Evolutionary conservation across 2,888 invertebrate species (phyloP).

Genomic region (Drosophila maculinotata): DNA sequence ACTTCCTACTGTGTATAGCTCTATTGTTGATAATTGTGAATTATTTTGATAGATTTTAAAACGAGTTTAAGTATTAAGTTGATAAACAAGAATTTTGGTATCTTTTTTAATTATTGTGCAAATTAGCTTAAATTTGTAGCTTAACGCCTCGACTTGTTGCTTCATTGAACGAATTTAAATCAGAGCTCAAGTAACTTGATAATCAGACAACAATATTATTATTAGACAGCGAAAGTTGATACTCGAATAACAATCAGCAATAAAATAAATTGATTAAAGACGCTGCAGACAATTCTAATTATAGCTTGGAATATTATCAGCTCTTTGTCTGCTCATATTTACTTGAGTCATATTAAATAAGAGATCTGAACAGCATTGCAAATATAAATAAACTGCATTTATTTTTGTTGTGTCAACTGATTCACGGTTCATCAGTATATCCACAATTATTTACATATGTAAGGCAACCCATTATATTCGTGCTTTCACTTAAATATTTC

Average conservation of each 20-base stretch:
- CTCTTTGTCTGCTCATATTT: not conserved
- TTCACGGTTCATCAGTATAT: conserved; percentile 4
- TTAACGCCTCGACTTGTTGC: not conserved
- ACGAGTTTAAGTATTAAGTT: conserved; percentile 37
- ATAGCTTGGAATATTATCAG: conserved; percentile 1
- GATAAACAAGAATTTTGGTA: conserved; percentile 24
- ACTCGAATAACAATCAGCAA: no score
- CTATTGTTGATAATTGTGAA: not conserved
- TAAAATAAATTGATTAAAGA: not conserved
- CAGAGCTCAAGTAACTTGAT: not conserved
- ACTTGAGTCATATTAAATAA: conserved; percentile 11
- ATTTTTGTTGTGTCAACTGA: conserved; percentile 10
- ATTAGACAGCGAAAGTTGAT: no score
- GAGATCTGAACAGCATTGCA: conserved; percentile 7
- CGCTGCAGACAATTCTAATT: not conserved
- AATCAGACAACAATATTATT: not conserved
- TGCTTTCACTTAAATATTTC: conserved; percentile 12
- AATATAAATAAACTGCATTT: conserved; percentile 24
- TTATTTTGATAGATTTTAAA: conserved; percentile 8
- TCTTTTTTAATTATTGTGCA: not conserved
- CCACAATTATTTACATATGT: not conserved
- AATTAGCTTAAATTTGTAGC: conserved; percentile 7
- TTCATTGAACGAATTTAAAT: not conserved
- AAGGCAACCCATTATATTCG: conserved; percentile 1
- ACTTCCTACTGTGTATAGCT: not conserved